A percentile compares a stretch with the other conserved stretches of the same genome.
These are phyloP conservation scores for Gastrophysa polygoni DNA, from an alignment of 2,888 invertebrate species.

Conservation along the genomic window DNA sequence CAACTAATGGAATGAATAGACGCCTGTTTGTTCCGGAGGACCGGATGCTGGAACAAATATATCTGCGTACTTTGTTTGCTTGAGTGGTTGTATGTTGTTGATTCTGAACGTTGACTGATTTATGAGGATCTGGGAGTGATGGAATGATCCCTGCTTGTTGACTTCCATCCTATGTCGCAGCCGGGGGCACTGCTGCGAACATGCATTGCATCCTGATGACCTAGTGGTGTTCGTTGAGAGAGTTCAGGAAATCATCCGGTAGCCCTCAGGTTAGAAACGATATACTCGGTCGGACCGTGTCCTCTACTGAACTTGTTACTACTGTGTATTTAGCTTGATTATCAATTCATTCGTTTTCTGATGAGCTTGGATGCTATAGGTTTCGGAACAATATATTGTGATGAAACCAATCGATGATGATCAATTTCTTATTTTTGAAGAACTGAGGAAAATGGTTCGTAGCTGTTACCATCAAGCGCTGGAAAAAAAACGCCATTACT, in stretches of 20 bases:
- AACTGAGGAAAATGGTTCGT: too few relatives aligned
- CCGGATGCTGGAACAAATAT: not conserved
- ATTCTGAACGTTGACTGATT: conserved; percentile 36
- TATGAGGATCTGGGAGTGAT: conserved; percentile 39
- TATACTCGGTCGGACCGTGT: too few relatives aligned
- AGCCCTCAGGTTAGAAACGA: too few relatives aligned
- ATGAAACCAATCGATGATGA: too few relatives aligned
- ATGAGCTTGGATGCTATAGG: too few relatives aligned
- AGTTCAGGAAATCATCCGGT: not conserved
- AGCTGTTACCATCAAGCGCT: too few relatives aligned
- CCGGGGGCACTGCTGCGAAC: conserved; percentile 79
- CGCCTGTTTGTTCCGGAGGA: not conserved
- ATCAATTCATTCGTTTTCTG: too few relatives aligned
- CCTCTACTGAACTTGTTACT: too few relatives aligned
- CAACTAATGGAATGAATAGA: not conserved
- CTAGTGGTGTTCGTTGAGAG: not conserved
- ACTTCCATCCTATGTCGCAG: conserved; percentile 58
- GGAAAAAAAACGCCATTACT: too few relatives aligned
- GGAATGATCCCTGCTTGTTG: conserved; percentile 57
- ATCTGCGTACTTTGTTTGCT: conserved; percentile 18
- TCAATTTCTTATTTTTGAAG: too few relatives aligned
- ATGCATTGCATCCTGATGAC: conserved; percentile 60
- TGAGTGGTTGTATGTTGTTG: conserved; percentile 30
- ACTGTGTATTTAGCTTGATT: too few relatives aligned
- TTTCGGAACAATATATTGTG: too few relatives aligned